A percentile compares a stretch with the other conserved stretches of the same genome.
phyloP scores from a whole-genome alignment of 2,888 invertebrate species.

The Lochmaea capreae region DNA sequence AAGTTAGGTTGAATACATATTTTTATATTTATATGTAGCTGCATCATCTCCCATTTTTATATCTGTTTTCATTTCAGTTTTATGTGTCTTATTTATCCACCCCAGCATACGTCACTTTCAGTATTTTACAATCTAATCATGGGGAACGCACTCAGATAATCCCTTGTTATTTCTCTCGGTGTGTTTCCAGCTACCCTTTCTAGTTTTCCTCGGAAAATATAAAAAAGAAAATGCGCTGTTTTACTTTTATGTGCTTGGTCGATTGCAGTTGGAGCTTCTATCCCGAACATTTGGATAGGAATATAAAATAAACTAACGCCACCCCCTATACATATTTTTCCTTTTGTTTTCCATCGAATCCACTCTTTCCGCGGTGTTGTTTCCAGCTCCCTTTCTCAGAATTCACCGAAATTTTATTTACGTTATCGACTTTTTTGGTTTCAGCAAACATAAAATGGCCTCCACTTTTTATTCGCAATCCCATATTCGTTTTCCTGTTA shows the following conservation, averaged over 20 bases:
- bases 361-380: slow-evolving; percentile 62
- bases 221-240: slow-evolving; percentile 20
- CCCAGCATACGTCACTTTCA: slow-evolving; percentile 68
- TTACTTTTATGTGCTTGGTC: slow-evolving; percentile 40
- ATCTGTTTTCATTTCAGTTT: slow-evolving; percentile 67
- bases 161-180: slow-evolving; percentile 67
- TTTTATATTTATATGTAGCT: slow-evolving; percentile 50
- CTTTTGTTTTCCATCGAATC: slow-evolving; percentile 62
- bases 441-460: not conserved
- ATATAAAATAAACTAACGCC: slow-evolving; percentile 66
- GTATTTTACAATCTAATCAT: slow-evolving; percentile 70
- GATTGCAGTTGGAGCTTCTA: slow-evolving; percentile 58
- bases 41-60: slow-evolving; percentile 66
- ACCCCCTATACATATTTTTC: slow-evolving; percentile 62
- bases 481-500: no score
- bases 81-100: slow-evolving; percentile 68
- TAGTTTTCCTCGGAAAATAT: slow-evolving; percentile 34
- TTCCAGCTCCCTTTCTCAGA: slow-evolving; percentile 56
- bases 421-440: slow-evolving; percentile 42
- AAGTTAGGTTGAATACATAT: slow-evolving; percentile 53
- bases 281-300: slow-evolving; percentile 64
- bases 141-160: slow-evolving; percentile 68
- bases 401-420: slow-evolving; percentile 52
- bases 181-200: slow-evolving; percentile 60
- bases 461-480: no score